Evolutionary conservation across 2,797 vertebrate species (phyloP), one percentile per base, ranked within the genome.

Genomic region (Microcaecilia unicolor): DNA sequence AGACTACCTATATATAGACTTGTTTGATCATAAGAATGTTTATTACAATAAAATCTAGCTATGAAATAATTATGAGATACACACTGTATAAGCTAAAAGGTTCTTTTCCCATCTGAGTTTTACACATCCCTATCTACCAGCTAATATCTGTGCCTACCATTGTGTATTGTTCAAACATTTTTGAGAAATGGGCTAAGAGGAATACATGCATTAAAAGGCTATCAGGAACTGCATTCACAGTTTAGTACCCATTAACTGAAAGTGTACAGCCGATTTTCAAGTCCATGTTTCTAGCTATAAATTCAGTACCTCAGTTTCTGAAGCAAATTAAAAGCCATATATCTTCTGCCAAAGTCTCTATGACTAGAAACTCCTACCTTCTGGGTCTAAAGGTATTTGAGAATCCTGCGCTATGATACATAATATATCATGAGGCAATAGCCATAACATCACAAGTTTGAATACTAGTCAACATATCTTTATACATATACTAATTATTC

Each of bases 261-360:
- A 58, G 52, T 37, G 68, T 49, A 55, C 43, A 57, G 43, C 41
- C 44, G 41, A 56, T 70, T 65, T 58, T 56, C 35, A 57, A 35
- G 19, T 46, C 57, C 58, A 33, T 58, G 56, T 71, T 62, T 55
- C 25, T 56, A 52, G 45, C 46, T 10, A 41, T 73, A 77, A 70
- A 70, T 74, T 61, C 50, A 41, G 44, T 67, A 28, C 31, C 17
- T 51, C 38, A 64, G 58, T 51, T 48, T 52, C 34, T 46, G 53
- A 51, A 61, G 58, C 64, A 73, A 79, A 73, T 78, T 66, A 75
- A 68, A 80, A 75, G 55, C 51, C 61, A 70, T 66, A 58, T 67
- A 63, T 72, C 70, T 65, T 58, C 49, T 63, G 44, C 60, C 52
- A 63, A 63, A 64, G 55, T 51, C 44, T 64, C 62, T 64, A 57